Percentiles rank a stretch among this genome's conserved stretches.
phyloP scores from a whole-genome alignment of 2,888 invertebrate species.

The Eristalis intricaria region DNA sequence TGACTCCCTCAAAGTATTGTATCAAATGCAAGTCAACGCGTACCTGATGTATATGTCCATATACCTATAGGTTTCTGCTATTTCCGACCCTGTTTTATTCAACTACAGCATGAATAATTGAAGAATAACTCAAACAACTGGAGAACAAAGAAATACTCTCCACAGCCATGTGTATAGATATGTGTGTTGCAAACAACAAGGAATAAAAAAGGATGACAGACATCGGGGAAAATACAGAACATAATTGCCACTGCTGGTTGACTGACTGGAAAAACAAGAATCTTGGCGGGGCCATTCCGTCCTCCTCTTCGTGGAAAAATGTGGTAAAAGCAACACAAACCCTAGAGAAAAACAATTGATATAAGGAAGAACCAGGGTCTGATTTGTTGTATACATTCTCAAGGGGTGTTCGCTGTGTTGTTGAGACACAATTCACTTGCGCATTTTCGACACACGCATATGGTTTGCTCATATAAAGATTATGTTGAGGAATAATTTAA shows the following conservation, averaged over 20 bases:
- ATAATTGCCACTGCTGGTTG: slow-evolving; percentile 66
- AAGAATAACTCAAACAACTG: slow-evolving; percentile 46
- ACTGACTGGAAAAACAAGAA: slow-evolving; percentile 68
- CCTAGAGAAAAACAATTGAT: slow-evolving; percentile 36
- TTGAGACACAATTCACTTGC: neutral
- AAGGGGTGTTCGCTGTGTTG: neutral
- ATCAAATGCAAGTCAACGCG: slow-evolving; percentile 9
- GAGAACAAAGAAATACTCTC: slow-evolving; percentile 61
- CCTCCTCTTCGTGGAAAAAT: slow-evolving; percentile 45
- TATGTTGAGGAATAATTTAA: neutral
- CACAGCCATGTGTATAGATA: neutral
- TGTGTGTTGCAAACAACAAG: neutral
- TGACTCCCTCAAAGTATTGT: neutral
- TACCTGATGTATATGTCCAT: neutral
- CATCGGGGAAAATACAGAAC: slow-evolving; percentile 51
- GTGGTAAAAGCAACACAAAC: slow-evolving; percentile 55
- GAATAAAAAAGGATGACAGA: slow-evolving; percentile 26
- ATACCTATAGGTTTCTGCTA: neutral
- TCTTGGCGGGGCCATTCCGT: slow-evolving; percentile 6
- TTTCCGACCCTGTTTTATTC: slow-evolving; percentile 24
- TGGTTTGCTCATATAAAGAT: neutral
- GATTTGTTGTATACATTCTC: neutral
- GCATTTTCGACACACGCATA: neutral
- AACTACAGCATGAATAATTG: slow-evolving; percentile 55
- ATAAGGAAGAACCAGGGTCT: neutral